Evolutionary conservation across 1,140 invertebrate species (phyloP).

Genomic region (Phenacoccus solenopsis): DNA sequence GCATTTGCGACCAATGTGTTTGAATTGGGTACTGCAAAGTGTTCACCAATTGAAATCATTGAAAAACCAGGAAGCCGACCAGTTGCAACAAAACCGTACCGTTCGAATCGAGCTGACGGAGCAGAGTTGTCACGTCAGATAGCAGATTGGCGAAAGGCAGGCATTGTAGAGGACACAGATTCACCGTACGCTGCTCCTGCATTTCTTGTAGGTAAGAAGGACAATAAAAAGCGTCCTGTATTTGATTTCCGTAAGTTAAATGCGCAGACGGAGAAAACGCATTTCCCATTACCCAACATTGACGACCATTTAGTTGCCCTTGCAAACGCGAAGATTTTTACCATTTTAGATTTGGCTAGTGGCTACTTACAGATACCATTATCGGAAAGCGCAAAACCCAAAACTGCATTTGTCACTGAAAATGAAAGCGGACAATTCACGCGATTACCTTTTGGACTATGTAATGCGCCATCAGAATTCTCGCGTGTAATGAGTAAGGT

Average conservation of each 20-base stretch:
- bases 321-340: constrained; percentile 35
- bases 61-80: background rate
- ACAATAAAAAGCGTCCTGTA: constrained; percentile 20
- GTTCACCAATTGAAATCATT: background rate
- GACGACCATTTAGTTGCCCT: constrained; percentile 36
- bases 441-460: constrained; percentile 26
- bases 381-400: constrained; percentile 26
- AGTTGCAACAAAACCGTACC: background rate
- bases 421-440: constrained; percentile 21
- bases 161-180: background rate
- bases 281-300: constrained; percentile 41
- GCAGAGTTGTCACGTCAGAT: background rate
- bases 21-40: background rate
- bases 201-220: background rate
- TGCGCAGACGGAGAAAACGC: constrained; percentile 33
- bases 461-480: constrained; percentile 19
- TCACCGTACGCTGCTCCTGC: constrained; percentile 11
- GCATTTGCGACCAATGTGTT: background rate
- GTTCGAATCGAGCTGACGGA: background rate
- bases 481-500: constrained; percentile 18
- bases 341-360: constrained; percentile 35
- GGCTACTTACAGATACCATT: constrained; percentile 35
- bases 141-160: background rate
- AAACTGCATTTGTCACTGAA: constrained; percentile 27
- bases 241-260: constrained; percentile 34